These are phyloP conservation scores for Pollenia griseotomentosa DNA, from an alignment of 2,888 invertebrate genomes.

Conservation along the genomic window DNA sequence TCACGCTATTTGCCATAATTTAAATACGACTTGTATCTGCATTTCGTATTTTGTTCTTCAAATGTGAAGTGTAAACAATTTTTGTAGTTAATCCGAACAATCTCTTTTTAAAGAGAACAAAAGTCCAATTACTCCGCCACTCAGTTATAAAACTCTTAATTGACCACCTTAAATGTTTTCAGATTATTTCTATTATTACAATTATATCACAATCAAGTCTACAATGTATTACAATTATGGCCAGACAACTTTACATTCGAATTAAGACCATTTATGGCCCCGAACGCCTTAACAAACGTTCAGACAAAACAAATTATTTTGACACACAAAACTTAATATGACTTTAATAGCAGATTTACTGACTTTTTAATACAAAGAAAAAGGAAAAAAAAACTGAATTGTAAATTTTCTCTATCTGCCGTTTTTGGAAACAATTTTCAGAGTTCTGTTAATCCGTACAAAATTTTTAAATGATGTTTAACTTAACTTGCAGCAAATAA, in stretches of 20 bases:
- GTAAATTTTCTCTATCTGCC: not conserved
- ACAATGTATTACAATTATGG: constrained; percentile 11
- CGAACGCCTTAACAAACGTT: constrained; percentile 23
- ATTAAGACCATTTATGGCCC: constrained; percentile 45
- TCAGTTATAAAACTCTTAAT: not conserved
- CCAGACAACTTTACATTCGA: constrained; percentile 45
- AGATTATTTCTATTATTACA: constrained; percentile 2
- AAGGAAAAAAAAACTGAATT: not conserved
- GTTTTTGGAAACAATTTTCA: not conserved
- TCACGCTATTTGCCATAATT: too few species aligned
- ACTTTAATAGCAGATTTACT: constrained; percentile 36
- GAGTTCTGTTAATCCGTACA: constrained; percentile 18
- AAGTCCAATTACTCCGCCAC: not conserved
- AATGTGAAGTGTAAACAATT: too few species aligned
- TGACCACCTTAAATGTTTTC: not conserved
- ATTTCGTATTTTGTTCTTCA: too few species aligned
- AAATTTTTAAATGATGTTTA: constrained; percentile 47
- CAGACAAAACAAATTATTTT: constrained; percentile 52
- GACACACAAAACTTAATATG: constrained; percentile 36
- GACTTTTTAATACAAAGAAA: not conserved
- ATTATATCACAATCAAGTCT: not conserved
- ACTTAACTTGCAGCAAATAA: constrained; percentile 43
- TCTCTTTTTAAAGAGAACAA: not conserved
- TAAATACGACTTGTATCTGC: too few species aligned
- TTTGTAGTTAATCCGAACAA: not conserved